Conservation (phyloP, 1,140 invertebrate species). For the Conus betulinus region DNA sequence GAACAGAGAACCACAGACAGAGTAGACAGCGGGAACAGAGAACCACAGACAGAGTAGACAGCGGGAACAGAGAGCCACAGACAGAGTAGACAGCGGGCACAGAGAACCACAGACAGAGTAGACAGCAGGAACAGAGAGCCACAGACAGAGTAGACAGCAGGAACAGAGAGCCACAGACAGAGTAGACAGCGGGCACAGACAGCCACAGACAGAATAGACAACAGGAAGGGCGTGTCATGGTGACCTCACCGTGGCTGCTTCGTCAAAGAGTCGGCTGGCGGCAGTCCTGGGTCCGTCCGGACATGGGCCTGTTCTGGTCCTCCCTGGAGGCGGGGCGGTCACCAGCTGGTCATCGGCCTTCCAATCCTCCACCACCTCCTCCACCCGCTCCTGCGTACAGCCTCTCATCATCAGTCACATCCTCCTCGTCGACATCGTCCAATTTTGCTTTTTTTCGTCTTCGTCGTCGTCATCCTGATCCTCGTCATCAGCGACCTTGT, state of each 20-base stretch:
- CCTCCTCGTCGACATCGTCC: background rate
- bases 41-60: too few relatives aligned
- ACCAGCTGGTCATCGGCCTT: background rate
- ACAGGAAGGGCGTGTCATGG: too few relatives aligned
- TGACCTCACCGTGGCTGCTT: background rate
- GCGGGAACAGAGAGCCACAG: too few relatives aligned
- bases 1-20: too few relatives aligned
- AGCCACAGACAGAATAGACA: too few relatives aligned
- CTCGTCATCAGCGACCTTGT: background rate
- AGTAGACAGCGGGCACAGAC: too few relatives aligned
- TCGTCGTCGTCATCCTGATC: background rate
- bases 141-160: too few relatives aligned
- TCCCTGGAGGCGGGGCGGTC: background rate
- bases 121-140: too few relatives aligned
- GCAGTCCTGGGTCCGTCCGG: background rate
- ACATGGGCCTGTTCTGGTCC: background rate
- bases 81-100: too few relatives aligned
- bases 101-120: too few relatives aligned
- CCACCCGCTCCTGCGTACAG: background rate
- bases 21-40: too few relatives aligned
- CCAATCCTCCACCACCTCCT: background rate
- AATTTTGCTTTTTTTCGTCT: background rate
- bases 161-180: too few relatives aligned
- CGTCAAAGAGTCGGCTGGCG: slow-evolving; percentile 14
- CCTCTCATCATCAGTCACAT: background rate